Percentiles rank a stretch among this genome's conserved stretches.
phyloP scores from a whole-genome alignment of 1,140 invertebrate genomes.

The Lordiphosa mommai region DNA sequence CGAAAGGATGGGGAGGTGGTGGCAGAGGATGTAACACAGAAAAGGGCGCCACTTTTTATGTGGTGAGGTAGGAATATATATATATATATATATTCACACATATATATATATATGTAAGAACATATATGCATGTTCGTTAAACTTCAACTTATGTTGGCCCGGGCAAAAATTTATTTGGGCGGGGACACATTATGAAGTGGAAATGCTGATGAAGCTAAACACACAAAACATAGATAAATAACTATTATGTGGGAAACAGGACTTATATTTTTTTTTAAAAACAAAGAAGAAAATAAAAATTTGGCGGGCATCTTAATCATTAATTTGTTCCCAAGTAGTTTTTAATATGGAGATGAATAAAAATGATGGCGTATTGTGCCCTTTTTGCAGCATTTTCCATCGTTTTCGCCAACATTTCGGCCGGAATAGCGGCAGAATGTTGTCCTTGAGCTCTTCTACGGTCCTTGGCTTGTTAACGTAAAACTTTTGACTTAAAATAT shows the following conservation, averaged over 20 bases:
- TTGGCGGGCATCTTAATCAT: no score
- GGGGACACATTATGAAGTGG: conserved; percentile 22
- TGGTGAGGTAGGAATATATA: conserved; percentile 66
- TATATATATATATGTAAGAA: conserved; percentile 23
- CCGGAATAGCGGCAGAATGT: no score
- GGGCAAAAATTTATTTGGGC: conserved; percentile 36
- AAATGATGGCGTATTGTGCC: no score
- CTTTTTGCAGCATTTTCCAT: no score
- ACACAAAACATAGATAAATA: conserved; percentile 39
- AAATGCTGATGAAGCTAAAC: conserved; percentile 50
- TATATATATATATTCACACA: conserved; percentile 6
- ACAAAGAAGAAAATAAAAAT: no score
- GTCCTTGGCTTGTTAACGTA: no score
- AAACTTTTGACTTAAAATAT: no score
- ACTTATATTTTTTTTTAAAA: no score
- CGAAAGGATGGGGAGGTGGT: conserved; percentile 19
- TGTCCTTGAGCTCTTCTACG: no score
- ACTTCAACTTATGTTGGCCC: conserved; percentile 28
- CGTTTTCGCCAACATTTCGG: no score
- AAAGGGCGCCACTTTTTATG: conserved; percentile 74
- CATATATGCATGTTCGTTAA: conserved; percentile 24
- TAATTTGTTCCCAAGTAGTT: no score
- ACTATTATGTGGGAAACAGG: conserved; percentile 16
- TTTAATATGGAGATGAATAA: no score
- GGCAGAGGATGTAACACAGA: conserved; percentile 41